Base-by-base conservation (phyloP, 2,113 vertebrate species). In the Anguilla rostrata region DNA sequence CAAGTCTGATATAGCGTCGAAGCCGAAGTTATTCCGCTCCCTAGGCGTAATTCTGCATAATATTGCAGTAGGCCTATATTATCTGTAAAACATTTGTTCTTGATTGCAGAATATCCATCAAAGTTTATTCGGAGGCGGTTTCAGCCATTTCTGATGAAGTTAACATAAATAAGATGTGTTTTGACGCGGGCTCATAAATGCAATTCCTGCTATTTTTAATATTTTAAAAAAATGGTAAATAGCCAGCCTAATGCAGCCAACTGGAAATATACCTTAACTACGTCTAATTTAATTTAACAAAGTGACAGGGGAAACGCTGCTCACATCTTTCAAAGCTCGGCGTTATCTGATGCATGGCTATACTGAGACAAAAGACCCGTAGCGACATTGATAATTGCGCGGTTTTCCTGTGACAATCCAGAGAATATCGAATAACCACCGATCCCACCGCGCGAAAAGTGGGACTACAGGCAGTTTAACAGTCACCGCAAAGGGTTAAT, bases 401-500 rank as follows among this genome's bases (percentile, higher is more conserved):
- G n/a, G 26, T 29, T 75, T 75, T 34, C n/a, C n/a, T 12, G 11
- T 75, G 71, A 75, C 71, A 75, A 34, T 34, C n/a, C n/a, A 9
- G 26, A 7, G 71, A n/a, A 75, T n/a, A 75, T 75, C 71, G 26
- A 75, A n/a, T 12, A 14, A 29, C 1, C 63, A 71, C 63, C 5
- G 26, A 26, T n/a, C 29, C 71, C n/a, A 34, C 71, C 71, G 2
- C 0, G 71, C 8, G n/a, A 75, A 75, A 83, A 83, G 81, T 40
- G 11, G 49, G 22, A 66, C 18, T 66, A 26, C 60, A 66, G 18
- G 60, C 43, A 84, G 49, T 29, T 84, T 34, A 26, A 75, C 53
- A 2, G 63, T 22, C 39, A 18, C 60, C 43, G 39, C n/a, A 84
- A 63, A 88, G 79, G 91, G 90, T 92, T 90, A 92, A 91, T 87